Evolutionary conservation across 1,140 invertebrate species (phyloP).

Genomic region (Trichonephila inaurata): DNA sequence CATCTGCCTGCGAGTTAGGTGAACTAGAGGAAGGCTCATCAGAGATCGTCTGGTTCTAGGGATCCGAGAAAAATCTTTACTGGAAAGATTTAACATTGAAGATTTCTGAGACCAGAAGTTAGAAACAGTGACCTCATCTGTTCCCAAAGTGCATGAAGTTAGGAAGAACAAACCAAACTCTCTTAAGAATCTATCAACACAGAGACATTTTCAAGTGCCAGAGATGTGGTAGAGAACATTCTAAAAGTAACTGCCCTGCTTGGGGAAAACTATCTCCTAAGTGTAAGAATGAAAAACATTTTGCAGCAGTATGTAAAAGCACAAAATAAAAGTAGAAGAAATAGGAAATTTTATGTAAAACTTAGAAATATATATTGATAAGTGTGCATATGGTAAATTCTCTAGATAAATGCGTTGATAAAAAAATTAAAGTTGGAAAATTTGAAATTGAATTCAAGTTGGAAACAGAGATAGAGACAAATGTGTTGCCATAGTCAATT

Average conservation of each 20-base stretch:
- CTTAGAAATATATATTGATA: conserved; percentile 1
- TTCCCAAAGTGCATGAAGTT: neutral
- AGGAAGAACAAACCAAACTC: neutral
- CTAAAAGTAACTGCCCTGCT: conserved; percentile 4
- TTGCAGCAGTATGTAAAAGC: neutral
- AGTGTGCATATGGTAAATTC: neutral
- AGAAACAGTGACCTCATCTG: neutral
- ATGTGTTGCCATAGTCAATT: conserved; percentile 23
- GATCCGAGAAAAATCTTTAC: too few relatives aligned
- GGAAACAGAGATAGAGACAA: conserved; percentile 18
- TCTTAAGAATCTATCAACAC: neutral
- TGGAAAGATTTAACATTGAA: neutral
- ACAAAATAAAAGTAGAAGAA: conserved; percentile 23
- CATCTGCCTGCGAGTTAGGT: conserved; percentile 5
- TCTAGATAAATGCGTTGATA: conserved; percentile 32
- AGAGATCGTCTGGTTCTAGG: neutral
- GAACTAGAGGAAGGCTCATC: conserved; percentile 5
- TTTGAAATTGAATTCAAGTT: conserved; percentile 37
- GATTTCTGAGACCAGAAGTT: conserved; percentile 1
- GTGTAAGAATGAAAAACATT: conserved; percentile 36
- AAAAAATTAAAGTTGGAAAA: neutral
- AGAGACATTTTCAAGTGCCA: neutral
- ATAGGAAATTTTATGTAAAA: neutral
- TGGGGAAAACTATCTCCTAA: conserved; percentile 4
- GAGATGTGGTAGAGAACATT: neutral